Conservation (phyloP, 2,888 invertebrate species). For the Teinopalpus imperialis region DNA sequence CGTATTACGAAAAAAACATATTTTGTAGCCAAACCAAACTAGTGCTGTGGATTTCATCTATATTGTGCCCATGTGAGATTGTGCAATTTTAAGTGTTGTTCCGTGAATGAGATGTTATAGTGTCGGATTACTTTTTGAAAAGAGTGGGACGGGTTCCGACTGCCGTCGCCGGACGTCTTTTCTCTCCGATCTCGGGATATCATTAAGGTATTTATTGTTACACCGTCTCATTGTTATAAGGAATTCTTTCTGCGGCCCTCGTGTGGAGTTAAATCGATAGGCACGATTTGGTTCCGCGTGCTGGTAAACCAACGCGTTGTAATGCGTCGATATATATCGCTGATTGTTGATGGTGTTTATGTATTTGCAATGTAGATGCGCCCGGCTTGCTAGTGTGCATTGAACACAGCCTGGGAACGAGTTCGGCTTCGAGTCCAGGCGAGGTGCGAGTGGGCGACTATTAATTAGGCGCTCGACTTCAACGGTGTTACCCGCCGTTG, state of each 20-base stretch:
- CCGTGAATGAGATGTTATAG: slow-evolving; percentile 62
- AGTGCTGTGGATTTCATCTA: slow-evolving; percentile 73
- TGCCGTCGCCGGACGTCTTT: slow-evolving; percentile 73
- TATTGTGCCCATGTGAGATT: slow-evolving; percentile 73
- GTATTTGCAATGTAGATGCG: slow-evolving; percentile 76
- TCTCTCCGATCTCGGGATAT: slow-evolving; percentile 78
- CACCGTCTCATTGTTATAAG: slow-evolving; percentile 80
- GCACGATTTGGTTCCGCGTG: slow-evolving; percentile 54
- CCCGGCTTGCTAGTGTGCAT: slow-evolving; percentile 55
- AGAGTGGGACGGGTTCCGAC: slow-evolving; percentile 69
- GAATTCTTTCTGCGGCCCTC: slow-evolving; percentile 73
- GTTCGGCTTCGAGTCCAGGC: slow-evolving; percentile 47
- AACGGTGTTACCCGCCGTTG: slow-evolving; percentile 50
- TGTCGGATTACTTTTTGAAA: slow-evolving; percentile 73
- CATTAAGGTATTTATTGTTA: slow-evolving; percentile 83
- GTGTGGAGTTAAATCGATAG: slow-evolving; percentile 76
- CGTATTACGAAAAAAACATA: slow-evolving; percentile 73
- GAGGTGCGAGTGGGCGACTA: slow-evolving; percentile 62
- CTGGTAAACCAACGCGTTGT: slow-evolving; percentile 46
- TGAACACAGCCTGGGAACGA: slow-evolving; percentile 53
- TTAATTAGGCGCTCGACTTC: slow-evolving; percentile 65
- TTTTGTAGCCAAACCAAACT: slow-evolving; percentile 67
- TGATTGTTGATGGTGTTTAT: slow-evolving; percentile 62
- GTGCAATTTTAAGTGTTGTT: slow-evolving; percentile 75
- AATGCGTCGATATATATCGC: slow-evolving; percentile 58